phyloP scores from a whole-genome alignment of 2,797 vertebrate genomes.

The Acropternis orthonyx region DNA sequence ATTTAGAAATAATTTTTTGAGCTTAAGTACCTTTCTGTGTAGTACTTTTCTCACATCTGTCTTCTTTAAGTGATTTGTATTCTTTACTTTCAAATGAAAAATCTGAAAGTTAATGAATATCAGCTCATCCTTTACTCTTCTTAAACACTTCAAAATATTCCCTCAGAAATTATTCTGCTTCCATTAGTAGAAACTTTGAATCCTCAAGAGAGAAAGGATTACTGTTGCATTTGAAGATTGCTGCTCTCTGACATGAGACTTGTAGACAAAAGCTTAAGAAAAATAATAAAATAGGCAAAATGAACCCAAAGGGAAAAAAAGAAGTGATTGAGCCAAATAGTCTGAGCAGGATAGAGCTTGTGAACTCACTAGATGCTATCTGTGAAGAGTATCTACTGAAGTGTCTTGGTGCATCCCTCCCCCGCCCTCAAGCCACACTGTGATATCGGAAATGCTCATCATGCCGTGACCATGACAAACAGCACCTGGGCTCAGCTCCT shows the following conservation, averaged over 20 bases:
- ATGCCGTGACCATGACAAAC: accelerated
- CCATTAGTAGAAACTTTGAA: constrained; percentile 43
- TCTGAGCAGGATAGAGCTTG: background rate
- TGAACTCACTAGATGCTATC: background rate
- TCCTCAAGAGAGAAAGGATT: constrained; percentile 12
- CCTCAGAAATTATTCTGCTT: constrained; percentile 41
- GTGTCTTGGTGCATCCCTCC: background rate
- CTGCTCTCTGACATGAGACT: background rate
- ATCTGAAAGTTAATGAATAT: constrained; percentile 40
- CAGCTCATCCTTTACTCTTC: background rate
- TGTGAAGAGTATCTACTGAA: background rate
- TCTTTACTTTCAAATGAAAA: constrained; percentile 32
- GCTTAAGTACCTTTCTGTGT: background rate
- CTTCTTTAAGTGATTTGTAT: constrained; percentile 43
- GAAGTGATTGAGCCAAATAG: background rate
- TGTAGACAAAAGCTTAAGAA: background rate
- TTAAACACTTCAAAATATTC: constrained; percentile 66
- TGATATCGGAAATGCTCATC: background rate
- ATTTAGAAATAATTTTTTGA: constrained; percentile 35
- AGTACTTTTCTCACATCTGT: constrained; percentile 3
- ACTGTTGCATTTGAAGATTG: background rate
- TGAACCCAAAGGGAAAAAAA: background rate
- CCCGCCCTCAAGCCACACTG: accelerated
- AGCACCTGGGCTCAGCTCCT: background rate
- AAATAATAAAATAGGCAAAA: background rate